Evolutionary conservation across 2,888 invertebrate species (phyloP), one percentile per base, ranked within the genome.

Genomic region (Ectobius pallidus): DNA sequence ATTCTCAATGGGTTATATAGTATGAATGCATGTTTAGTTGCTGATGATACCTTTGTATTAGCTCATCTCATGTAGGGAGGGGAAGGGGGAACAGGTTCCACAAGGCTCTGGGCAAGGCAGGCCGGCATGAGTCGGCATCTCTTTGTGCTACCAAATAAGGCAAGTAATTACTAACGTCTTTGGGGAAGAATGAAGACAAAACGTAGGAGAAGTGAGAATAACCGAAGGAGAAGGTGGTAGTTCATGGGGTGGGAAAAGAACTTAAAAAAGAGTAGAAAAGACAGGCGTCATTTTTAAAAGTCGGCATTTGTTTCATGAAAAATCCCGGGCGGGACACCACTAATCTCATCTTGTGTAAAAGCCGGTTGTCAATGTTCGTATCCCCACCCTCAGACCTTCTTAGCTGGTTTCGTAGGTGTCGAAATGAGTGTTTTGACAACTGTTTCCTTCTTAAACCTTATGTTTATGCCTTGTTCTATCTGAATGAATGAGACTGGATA

Each of bases 131-230:
- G 62, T 58, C 61, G 62, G 61, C 61, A 22, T 44, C 11, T 20
- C 73, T 73, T 73, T 73, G 73, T 73, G 61, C 16, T 52, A 1
- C 73, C 73, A 22, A 67, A 73, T 61, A 73, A 73, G 73, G 71
- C 58, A 70, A 70, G 70, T 73, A 71, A 73, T 73, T 73, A 73
- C 52, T 20, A 52, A 22, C 20, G 52, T 52, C 52, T 52, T 52
- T 52, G 52, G 52, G 52, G 20, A 52, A 25, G 52, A 52, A 52
- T 25, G 25, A 52, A 52, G 52, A 52, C 52, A 52, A 52, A 52
- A 52, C 52, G 52, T 52, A 52, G 52, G 52, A 52, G 69, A 69
- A 69, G 69, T n/a, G n/a, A 69, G 32, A 52, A 32, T 22, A 52
- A 27, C 46, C 18, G 27, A 16, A 67, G 67, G 27, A 44, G n/a